A percentile compares a stretch with the other conserved stretches of the same genome.
Evolutionary conservation across 2,888 invertebrate genomes (phyloP).

Genomic region (Nymphalis polychloros): DNA sequence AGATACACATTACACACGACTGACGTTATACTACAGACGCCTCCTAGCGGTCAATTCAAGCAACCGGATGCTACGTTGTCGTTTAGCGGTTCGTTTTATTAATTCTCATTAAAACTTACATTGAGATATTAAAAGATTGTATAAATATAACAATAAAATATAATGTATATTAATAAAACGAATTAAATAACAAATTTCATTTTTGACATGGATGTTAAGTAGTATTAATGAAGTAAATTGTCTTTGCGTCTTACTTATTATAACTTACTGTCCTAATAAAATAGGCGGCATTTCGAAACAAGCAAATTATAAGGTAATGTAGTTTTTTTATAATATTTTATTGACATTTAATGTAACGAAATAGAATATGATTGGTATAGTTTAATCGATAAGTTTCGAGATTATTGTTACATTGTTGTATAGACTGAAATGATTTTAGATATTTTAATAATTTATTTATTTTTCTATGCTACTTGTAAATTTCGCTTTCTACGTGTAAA

Average conservation of each 20-base stretch:
- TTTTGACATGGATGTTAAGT: not conserved
- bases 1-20: conserved; percentile 73
- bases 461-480: too few species aligned
- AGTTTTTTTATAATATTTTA: too few species aligned
- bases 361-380: too few species aligned
- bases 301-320: not conserved
- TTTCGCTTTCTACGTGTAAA: too few species aligned
- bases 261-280: conserved; percentile 28
- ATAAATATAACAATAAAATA: not conserved
- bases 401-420: too few species aligned
- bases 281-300: conserved; percentile 28
- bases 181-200: not conserved
- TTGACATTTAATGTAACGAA: too few species aligned
- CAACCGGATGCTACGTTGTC: conserved; percentile 60
- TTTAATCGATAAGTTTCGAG: too few species aligned
- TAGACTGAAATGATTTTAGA: too few species aligned
- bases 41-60: conserved; percentile 63
- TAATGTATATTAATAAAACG: not conserved
- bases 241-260: conserved; percentile 17
- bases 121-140: conserved; percentile 2
- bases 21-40: conserved; percentile 77
- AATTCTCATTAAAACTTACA: conserved; percentile 20
- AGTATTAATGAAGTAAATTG: conserved; percentile 13
- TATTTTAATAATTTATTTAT: too few species aligned
- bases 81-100: conserved; percentile 48